phyloP scores from a whole-genome alignment of 2,888 invertebrate genomes.

The Antheraea yamamai region DNA sequence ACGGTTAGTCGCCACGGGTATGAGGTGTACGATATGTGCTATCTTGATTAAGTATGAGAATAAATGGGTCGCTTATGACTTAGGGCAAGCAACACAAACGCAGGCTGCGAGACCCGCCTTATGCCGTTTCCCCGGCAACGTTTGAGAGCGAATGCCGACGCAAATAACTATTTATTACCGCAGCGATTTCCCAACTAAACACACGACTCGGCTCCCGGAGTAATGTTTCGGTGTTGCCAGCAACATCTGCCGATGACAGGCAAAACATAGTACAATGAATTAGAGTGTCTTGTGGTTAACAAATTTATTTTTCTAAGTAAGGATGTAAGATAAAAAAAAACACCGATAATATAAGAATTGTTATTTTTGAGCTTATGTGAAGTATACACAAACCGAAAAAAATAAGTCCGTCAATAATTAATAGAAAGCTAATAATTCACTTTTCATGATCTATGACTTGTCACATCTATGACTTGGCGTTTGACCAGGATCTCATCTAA shows the following conservation, averaged over 20 bases:
- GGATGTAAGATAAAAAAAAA: too few species aligned
- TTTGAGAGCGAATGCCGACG: conserved; percentile 53
- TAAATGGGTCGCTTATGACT: background rate
- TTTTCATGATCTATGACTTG: too few species aligned
- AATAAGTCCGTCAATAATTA: too few species aligned
- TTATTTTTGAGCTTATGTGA: too few species aligned
- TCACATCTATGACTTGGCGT: too few species aligned
- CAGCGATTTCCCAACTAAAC: conserved; percentile 55
- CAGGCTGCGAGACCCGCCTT: conserved; percentile 58
- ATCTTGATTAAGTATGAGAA: background rate
- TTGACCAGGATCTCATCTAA: too few species aligned
- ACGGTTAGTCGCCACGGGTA: background rate
- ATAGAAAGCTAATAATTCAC: too few species aligned
- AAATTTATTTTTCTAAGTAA: too few species aligned
- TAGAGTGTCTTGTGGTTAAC: background rate
- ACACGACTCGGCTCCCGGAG: conserved; percentile 23
- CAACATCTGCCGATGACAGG: conserved; percentile 20
- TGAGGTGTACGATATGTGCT: background rate
- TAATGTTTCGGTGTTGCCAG: conserved; percentile 12
- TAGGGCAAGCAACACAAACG: conserved; percentile 22
- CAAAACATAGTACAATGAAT: conserved; percentile 5
- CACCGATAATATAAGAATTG: too few species aligned
- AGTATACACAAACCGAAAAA: too few species aligned
- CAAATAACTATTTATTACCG: conserved; percentile 71
- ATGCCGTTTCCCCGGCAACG: conserved; percentile 59